Evolutionary conservation across 35 echinoderm and acorn worm species (phyloP).

Genomic region (Patiria miniata): DNA sequence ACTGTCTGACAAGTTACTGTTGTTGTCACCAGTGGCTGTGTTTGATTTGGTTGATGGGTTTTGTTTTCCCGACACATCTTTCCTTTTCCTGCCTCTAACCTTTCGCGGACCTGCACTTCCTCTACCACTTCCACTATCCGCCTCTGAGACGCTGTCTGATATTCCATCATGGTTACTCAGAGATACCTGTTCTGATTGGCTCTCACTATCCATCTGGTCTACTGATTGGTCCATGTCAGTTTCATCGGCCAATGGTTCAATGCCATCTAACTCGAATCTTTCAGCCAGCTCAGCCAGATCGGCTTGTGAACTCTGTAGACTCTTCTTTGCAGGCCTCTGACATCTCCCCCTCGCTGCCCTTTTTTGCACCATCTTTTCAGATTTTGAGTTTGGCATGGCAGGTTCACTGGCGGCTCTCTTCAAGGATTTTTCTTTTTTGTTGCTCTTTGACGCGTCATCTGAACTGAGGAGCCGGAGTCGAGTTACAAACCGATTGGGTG

Average conservation of each 20-base stretch:
- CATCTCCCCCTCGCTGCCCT: not conserved
- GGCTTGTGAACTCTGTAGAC: constrained; percentile 43
- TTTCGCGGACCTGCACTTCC: not conserved
- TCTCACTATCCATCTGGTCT: not conserved
- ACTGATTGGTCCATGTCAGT: constrained; percentile 39
- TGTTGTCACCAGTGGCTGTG: not conserved
- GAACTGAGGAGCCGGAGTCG: constrained; percentile 65
- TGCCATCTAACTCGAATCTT: constrained; percentile 80
- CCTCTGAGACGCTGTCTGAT: not conserved
- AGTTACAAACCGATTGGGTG: not conserved
- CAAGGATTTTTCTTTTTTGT: not conserved
- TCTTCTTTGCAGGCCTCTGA: not conserved
- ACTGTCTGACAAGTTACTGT: constrained; percentile 2
- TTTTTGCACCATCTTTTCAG: constrained; percentile 8
- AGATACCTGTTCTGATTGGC: constrained; percentile 16
- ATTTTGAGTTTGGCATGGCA: constrained; percentile 6
- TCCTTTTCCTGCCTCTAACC: constrained; percentile 10
- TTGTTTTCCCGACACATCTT: not conserved
- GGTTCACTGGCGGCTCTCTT: not conserved
- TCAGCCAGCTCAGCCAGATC: constrained; percentile 70
- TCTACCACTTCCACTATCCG: not conserved
- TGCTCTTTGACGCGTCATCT: constrained; percentile 53
- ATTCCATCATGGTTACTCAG: not conserved
- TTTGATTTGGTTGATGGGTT: not conserved
- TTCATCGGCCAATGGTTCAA: constrained; percentile 73